Conservation (phyloP, 2,888 invertebrate species). For the Synanthedon tipuliformis region DNA sequence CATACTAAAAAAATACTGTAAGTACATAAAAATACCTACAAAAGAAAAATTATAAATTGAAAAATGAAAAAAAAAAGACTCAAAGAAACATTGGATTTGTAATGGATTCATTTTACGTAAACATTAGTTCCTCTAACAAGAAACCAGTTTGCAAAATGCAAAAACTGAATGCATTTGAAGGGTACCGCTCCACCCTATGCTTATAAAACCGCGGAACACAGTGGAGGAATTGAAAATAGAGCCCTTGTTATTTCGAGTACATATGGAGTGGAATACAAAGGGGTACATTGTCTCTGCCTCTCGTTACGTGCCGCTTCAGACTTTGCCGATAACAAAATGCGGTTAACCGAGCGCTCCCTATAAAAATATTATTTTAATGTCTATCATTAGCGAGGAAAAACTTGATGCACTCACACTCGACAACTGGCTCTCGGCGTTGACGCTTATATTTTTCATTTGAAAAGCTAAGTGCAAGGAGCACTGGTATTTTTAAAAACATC, state of each 20-base stretch:
- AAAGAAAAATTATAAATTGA: too few relatives aligned
- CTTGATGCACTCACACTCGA: background rate
- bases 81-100: background rate
- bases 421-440: background rate
- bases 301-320: slow-evolving; percentile 60
- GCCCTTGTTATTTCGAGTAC: slow-evolving; percentile 66
- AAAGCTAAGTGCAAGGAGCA: too few relatives aligned
- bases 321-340: slow-evolving; percentile 60
- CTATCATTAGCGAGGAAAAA: background rate
- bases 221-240: slow-evolving; percentile 64
- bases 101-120: background rate
- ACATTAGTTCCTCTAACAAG: slow-evolving; percentile 13
- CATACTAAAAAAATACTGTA: background rate
- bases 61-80: background rate
- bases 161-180: slow-evolving; percentile 47
- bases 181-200: slow-evolving; percentile 27
- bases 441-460: too few relatives aligned
- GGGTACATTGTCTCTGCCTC: slow-evolving; percentile 53
- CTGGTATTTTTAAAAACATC: too few relatives aligned
- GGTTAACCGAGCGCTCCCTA: slow-evolving; percentile 19
- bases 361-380: slow-evolving; percentile 21
- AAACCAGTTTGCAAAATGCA: slow-evolving; percentile 38
- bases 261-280: slow-evolving; percentile 61
- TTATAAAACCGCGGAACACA: slow-evolving; percentile 38
- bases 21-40: background rate